Conservation (phyloP, 2,888 invertebrate genomes). For the Embidobia sp. region DNA sequence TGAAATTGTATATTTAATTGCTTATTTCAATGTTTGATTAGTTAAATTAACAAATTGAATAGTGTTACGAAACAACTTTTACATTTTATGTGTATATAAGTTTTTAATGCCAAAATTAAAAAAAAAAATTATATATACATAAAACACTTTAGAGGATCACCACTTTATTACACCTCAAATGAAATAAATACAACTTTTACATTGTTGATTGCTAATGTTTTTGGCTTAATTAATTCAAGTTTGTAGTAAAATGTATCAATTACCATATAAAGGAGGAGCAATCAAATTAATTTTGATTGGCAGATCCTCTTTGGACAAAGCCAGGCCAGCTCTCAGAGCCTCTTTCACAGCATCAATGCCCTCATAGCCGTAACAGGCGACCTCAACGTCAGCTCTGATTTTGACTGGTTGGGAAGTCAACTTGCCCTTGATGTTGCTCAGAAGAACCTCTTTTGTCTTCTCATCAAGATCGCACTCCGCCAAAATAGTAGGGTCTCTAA, state of each 20-base stretch:
- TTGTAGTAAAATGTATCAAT: not conserved
- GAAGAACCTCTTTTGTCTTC: slow-evolving; percentile 93
- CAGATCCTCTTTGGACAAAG: slow-evolving; percentile 94
- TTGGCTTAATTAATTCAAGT: not conserved
- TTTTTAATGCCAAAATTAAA: no score
- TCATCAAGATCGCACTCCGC: slow-evolving; percentile 98
- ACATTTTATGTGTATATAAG: no score
- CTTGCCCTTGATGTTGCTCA: slow-evolving; percentile 97
- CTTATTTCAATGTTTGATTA: no score
- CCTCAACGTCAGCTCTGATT: slow-evolving; percentile 95
- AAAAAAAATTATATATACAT: no score
- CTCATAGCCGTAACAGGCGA: slow-evolving; percentile 97
- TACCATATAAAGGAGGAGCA: slow-evolving; percentile 97
- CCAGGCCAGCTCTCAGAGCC: slow-evolving; percentile 94
- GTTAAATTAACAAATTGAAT: no score
- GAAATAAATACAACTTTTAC: no score
- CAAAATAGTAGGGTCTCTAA: slow-evolving; percentile 96
- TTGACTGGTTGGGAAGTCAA: slow-evolving; percentile 98
- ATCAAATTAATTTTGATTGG: slow-evolving; percentile 99
- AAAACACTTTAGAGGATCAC: no score
- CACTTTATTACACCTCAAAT: no score
- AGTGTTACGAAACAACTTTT: no score
- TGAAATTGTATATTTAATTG: no score
- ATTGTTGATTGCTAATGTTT: no score
- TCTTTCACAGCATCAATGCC: slow-evolving; percentile 99